Evolutionary conservation across 2,888 invertebrate genomes (phyloP), one percentile per base, ranked within the genome.

Genomic region (Euclidia mi): DNA sequence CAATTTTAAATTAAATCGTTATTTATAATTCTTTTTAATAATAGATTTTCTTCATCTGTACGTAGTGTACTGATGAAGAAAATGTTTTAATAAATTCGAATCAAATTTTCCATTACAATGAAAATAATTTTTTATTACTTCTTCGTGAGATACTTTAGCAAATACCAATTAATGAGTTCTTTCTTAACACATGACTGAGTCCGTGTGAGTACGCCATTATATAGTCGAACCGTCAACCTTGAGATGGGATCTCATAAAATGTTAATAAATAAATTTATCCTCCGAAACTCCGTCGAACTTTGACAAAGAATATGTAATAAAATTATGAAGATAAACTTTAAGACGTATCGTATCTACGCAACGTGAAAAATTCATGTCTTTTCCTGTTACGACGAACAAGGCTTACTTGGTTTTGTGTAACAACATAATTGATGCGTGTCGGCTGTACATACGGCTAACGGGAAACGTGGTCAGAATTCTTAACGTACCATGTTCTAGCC

Each of bases 201-300:
- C 31, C n/a, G 15, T 56, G 56, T 66, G 51, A 63, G 48, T 43
- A 31, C 9, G 15, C 44, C 71, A 53, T 68, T 68, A 73, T 59
- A 59, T 38, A 45, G 47, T 65, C 41, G 45, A 60, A 57, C 68
- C 51, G 43, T 62, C 69, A 68, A 71, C 68, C 61, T 58, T 51
- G 60, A 58, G 64, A 60, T 62, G 50, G 65, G 56, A 72, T 71
- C 80, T 87, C 84, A 83, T 87, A 81, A 82, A 85, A 85, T 85
- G 87, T 87, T 86, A 85, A 85, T 87, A 85, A 78, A 81, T 78
- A 87, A 84, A 82, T 86, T 87, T 80, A 82, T 78, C 79, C 78
- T 57, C 59, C 45, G 12, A 52, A 70, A 70, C 60, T 70, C 43
- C 40, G 56, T 45, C 66, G 62, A 87, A 85, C 76, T 87, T 80